These are phyloP conservation scores for Willisornis vidua DNA, from an alignment of 2,113 vertebrate genomes.

Conservation along the genomic window DNA sequence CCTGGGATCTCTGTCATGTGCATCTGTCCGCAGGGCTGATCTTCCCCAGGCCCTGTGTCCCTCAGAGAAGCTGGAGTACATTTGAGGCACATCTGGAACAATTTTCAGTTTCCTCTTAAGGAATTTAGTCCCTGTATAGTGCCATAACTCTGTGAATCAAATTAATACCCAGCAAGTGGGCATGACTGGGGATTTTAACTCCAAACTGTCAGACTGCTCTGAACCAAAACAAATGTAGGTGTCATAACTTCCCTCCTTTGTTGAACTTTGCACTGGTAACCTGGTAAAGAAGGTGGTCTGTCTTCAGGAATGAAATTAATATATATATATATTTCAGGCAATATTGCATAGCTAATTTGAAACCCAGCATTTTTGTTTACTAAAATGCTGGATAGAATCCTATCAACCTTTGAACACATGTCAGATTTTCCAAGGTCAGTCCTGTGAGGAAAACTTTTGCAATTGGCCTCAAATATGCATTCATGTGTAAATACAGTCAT, in stretches of 20 bases:
- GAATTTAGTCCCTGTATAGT: background rate
- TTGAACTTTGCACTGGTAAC: background rate
- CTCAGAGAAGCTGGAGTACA: background rate
- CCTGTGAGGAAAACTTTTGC: background rate
- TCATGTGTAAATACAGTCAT: background rate
- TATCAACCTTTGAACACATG: background rate
- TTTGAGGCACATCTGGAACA: background rate
- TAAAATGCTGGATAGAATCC: background rate
- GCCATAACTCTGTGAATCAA: background rate
- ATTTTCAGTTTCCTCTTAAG: background rate
- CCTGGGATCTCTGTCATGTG: background rate
- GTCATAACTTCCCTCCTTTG: background rate
- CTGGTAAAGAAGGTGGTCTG: background rate
- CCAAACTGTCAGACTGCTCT: background rate
- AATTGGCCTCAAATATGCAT: background rate
- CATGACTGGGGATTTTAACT: background rate
- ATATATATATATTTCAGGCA: too few relatives aligned
- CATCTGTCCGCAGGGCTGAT: background rate
- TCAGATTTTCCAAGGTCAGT: background rate
- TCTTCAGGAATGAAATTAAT: background rate
- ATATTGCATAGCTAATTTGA: background rate
- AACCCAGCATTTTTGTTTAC: background rate
- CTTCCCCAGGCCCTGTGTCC: background rate
- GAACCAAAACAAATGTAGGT: background rate
- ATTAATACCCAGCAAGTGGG: background rate